Percentiles rank a stretch among this genome's conserved stretches.
phyloP scores from a whole-genome alignment of 2,888 invertebrate genomes.

The Drosophila helvetica region DNA sequence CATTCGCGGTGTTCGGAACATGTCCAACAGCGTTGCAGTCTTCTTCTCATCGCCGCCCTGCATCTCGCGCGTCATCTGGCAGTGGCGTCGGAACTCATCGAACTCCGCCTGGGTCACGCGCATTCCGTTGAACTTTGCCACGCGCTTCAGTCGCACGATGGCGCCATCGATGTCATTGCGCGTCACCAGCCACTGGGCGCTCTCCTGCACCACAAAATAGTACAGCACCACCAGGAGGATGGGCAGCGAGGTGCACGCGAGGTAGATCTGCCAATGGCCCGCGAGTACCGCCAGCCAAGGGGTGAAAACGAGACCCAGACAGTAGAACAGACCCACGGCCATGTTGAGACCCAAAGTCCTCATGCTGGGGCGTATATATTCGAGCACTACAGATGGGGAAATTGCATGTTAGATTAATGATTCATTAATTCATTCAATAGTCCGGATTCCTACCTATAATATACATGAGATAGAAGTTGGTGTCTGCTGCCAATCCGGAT shows the following conservation, averaged over 20 bases:
- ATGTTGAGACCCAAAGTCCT: slow-evolving; percentile 86
- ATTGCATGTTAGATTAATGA: neutral
- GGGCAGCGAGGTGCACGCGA: slow-evolving; percentile 85
- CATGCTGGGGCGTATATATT: slow-evolving; percentile 86
- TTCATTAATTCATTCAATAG: neutral
- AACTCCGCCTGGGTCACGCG: slow-evolving; percentile 83
- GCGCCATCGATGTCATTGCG: slow-evolving; percentile 85
- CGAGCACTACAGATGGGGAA: slow-evolving; percentile 84
- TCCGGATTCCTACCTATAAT: slow-evolving; percentile 85
- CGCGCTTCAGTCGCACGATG: slow-evolving; percentile 85
- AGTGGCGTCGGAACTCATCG: slow-evolving; percentile 83
- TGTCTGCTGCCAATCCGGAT: slow-evolving; percentile 86
- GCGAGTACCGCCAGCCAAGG: slow-evolving; percentile 85
- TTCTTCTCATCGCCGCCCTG: slow-evolving; percentile 81
- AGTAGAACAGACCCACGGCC: slow-evolving; percentile 86
- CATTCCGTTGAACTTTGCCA: slow-evolving; percentile 85
- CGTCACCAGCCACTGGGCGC: slow-evolving; percentile 87
- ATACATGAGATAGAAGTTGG: slow-evolving; percentile 87
- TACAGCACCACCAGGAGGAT: slow-evolving; percentile 84
- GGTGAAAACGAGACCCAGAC: slow-evolving; percentile 85
- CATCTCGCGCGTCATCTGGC: slow-evolving; percentile 81
- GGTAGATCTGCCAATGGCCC: slow-evolving; percentile 85
- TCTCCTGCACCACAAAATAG: slow-evolving; percentile 86
- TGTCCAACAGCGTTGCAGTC: slow-evolving; percentile 83
- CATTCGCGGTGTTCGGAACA: slow-evolving; percentile 85